phyloP scores from a whole-genome alignment of 2,113 vertebrate species.

The Aramus guarauna region DNA sequence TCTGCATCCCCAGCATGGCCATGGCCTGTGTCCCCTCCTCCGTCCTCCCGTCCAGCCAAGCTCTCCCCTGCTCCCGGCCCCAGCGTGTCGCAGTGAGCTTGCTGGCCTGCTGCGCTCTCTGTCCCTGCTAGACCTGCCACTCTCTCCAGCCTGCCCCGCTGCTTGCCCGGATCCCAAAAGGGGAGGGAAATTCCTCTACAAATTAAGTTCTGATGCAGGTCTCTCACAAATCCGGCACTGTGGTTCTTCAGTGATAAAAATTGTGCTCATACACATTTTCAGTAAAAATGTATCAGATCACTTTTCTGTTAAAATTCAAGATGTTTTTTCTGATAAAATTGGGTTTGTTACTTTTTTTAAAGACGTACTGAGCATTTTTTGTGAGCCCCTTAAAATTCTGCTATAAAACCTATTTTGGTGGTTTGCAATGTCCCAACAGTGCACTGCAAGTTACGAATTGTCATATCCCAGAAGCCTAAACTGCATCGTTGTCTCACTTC shows the following conservation, averaged over 20 bases:
- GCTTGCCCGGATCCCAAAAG: neutral
- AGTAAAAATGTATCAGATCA: neutral
- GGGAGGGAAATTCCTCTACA: neutral
- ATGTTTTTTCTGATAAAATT: neutral
- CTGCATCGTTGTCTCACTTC: fast-evolving
- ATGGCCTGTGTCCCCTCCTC: neutral
- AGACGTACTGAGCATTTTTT: neutral
- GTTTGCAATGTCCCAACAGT: neutral
- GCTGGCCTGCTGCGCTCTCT: neutral
- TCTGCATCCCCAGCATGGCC: neutral
- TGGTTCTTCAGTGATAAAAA: neutral
- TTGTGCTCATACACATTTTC: fast-evolving
- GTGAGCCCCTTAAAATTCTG: neutral
- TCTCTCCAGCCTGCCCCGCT: neutral
- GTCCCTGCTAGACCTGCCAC: neutral
- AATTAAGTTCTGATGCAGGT: no score
- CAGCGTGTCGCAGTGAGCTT: neutral
- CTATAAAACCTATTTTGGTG: neutral
- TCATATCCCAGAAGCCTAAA: neutral
- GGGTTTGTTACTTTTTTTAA: neutral
- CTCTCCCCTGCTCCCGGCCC: neutral
- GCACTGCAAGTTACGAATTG: neutral
- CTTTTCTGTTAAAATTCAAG: neutral
- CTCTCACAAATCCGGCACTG: neutral
- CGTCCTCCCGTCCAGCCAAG: neutral